phyloP scores from a whole-genome alignment of 64 coral and sea anemone genomes.

The Porites lutea region DNA sequence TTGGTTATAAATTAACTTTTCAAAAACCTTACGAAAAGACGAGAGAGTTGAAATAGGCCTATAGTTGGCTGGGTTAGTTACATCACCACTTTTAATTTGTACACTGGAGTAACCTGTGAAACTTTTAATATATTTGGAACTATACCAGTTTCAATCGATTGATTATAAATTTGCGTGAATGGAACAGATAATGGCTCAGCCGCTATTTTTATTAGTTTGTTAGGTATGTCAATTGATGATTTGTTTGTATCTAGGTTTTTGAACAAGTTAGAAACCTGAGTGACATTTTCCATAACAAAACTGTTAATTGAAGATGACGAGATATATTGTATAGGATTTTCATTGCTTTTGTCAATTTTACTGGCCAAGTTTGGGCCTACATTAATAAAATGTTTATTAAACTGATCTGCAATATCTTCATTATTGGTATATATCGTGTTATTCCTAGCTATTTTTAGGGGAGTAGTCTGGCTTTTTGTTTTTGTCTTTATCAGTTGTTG shows the following conservation, averaged over 20 bases:
- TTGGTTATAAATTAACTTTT: too few species aligned
- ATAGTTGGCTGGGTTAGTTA: background rate
- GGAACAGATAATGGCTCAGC: constrained; percentile 25
- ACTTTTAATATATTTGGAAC: too few species aligned
- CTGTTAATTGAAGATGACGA: constrained; percentile 43
- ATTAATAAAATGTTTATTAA: too few species aligned
- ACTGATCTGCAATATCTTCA: constrained; percentile 26
- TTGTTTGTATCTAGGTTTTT: background rate
- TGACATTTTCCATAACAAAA: constrained; percentile 46
- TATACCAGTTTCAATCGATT: too few species aligned
- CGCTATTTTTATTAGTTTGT: constrained; percentile 19
- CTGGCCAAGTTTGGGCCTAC: too few species aligned
- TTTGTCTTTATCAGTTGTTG: constrained; percentile 63
- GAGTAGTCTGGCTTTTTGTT: constrained; percentile 61
- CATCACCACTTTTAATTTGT: constrained; percentile 8
- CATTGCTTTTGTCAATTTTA: constrained; percentile 16
- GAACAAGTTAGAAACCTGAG: constrained; percentile 35
- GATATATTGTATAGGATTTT: constrained; percentile 62
- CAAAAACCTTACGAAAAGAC: too few species aligned
- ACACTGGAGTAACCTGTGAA: constrained; percentile 32
- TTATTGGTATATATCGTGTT: constrained; percentile 27
- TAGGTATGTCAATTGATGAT: too few species aligned
- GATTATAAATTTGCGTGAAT: background rate
- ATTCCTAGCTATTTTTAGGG: constrained; percentile 49
- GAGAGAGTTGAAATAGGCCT: too few species aligned